Evolutionary conservation across 2,888 invertebrate genomes (phyloP), one percentile per base, ranked within the genome.

Genomic region (Apamea sordens): DNA sequence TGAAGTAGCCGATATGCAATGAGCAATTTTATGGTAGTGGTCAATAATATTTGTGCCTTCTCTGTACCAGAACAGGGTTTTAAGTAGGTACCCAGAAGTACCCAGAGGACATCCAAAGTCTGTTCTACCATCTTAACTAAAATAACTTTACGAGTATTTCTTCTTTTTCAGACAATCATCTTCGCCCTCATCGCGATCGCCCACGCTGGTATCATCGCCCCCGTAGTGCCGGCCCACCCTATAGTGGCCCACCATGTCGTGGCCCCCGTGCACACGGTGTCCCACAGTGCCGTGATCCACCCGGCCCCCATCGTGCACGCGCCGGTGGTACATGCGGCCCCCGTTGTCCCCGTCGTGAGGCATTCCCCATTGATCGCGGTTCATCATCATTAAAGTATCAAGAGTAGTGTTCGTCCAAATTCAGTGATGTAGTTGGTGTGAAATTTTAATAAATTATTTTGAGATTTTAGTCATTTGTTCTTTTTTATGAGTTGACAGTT

Each of bases 171-270:
- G 97, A 91, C 95, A 59, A 90, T 95, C 56, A 88, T 97, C 76
- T 91, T 96, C 73, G 96, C 96, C 47, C 68, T 97, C 76, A 88
- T 97, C 79, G 97, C 96, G 56, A 91, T 93, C 69, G 95, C 92
- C 11, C 94, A 95, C 74, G 96, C 94, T 0, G 96, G 96, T 2
- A 85, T 95, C 76, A 94, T 96, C 79, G 94, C 95, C 0, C 95
- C 96, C 8, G 88, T 95, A 32, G 92, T 94, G 18, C 94, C 95
- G 1, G 90, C 89, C 0, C 89, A 89, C 69, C 89, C 87, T 0
- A 56, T 89, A 7, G 94, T 96, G 13, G 95, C 92, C 15, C 94
- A 94, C 89, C 90, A 93, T 1, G 93, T 94, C 15, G 93, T 91
- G 53, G 92, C 92, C 50, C 94, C 94, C 21, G 92, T 91, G 86